These are phyloP conservation scores for Panthera uncia DNA, from an alignment of 2,113 vertebrate species.

Conservation along the genomic window DNA sequence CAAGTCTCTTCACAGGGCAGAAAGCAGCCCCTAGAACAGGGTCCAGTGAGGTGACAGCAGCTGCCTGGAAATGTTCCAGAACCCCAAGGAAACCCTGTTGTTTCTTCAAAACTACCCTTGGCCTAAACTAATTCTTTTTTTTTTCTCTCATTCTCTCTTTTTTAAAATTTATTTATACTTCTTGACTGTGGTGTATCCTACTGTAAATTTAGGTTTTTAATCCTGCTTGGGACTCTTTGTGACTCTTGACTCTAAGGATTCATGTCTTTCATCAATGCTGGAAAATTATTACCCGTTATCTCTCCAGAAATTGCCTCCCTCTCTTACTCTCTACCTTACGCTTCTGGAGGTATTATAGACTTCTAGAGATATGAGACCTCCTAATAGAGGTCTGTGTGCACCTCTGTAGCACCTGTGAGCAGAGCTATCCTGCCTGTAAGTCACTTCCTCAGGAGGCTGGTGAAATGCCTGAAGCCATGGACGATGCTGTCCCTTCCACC, in stretches of 20 bases:
- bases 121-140: neutral
- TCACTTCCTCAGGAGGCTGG: neutral
- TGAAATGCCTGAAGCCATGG: neutral
- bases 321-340: accelerated
- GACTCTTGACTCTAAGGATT: slow-evolving; percentile 39
- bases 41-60: accelerated
- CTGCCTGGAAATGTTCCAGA: accelerated
- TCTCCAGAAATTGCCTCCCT: neutral
- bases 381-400: accelerated
- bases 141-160: neutral
- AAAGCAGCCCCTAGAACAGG: accelerated
- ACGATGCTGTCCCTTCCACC: neutral
- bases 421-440: neutral
- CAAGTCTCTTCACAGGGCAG: too few species aligned
- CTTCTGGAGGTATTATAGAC: neutral
- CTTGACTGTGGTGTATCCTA: neutral
- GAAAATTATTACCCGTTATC: neutral
- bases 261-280: neutral
- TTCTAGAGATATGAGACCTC: neutral
- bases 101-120: neutral
- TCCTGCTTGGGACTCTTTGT: neutral
- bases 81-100: accelerated
- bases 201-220: neutral
- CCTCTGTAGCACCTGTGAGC: neutral
- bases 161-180: neutral